Evolutionary conservation across 2,888 invertebrate species (phyloP).

Genomic region (Meteorus colon): DNA sequence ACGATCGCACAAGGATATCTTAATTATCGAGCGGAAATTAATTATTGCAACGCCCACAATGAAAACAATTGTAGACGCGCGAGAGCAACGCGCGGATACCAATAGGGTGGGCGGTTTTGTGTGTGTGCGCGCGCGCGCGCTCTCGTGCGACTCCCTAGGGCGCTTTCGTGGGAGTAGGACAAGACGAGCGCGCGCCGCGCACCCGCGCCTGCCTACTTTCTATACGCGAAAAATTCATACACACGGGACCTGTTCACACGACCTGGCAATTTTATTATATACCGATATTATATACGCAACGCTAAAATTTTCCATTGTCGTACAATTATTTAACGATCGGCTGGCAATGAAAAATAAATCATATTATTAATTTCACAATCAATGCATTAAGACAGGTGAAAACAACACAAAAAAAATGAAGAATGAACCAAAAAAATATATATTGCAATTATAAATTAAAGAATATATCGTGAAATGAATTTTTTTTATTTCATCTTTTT

Average conservation of each 20-base stretch:
- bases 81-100: conserved; percentile 8
- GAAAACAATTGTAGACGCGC: conserved; percentile 42
- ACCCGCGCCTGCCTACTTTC: conserved; percentile 41
- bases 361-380: conserved; percentile 1
- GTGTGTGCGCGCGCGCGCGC: conserved; percentile 21
- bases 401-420: background rate
- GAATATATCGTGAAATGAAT: conserved; percentile 3
- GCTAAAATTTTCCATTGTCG: conserved; percentile 5
- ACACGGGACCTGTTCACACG: conserved; percentile 30
- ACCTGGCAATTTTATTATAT: conserved; percentile 20
- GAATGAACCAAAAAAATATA: background rate
- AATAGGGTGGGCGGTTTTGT: conserved; percentile 30
- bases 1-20: conserved; percentile 61
- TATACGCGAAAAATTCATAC: conserved; percentile 42
- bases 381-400: background rate
- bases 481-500: conserved; percentile 5
- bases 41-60: conserved; percentile 66
- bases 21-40: conserved; percentile 68
- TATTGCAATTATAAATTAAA: conserved; percentile 8
- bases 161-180: conserved; percentile 48
- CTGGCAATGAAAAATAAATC: conserved; percentile 12
- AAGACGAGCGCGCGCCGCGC: conserved; percentile 5
- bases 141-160: conserved; percentile 43
- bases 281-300: background rate
- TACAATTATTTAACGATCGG: conserved; percentile 8